Conservation (phyloP, 1,140 invertebrate species). For the Aporrectodea caliginosa region DNA sequence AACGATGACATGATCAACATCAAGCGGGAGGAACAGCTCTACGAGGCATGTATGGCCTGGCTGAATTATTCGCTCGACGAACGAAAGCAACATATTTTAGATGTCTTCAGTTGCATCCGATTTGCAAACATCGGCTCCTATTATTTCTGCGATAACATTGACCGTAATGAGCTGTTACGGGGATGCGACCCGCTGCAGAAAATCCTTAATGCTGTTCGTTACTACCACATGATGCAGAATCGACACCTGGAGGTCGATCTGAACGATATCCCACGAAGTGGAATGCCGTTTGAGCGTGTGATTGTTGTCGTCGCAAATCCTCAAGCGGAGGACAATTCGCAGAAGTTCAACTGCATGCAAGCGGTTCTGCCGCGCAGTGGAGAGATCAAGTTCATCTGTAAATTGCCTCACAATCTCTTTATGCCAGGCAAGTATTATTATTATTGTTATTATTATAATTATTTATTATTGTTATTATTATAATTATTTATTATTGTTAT, state of each 20-base stretch:
- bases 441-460: not conserved
- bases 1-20: constrained; percentile 60
- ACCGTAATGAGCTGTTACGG: constrained; percentile 51
- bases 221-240: constrained; percentile 50
- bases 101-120: constrained; percentile 60
- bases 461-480: not conserved
- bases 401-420: constrained; percentile 51
- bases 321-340: constrained; percentile 47
- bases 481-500: constrained; percentile 9
- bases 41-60: constrained; percentile 60
- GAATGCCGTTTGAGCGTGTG: constrained; percentile 48
- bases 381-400: constrained; percentile 46
- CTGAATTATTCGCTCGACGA: constrained; percentile 53
- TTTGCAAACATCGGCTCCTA: constrained; percentile 62
- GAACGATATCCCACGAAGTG: constrained; percentile 48
- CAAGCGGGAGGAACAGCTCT: constrained; percentile 60
- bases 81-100: constrained; percentile 37
- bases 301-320: constrained; percentile 53
- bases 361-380: constrained; percentile 46
- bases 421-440: constrained; percentile 44
- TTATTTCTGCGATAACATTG: constrained; percentile 62
- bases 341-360: constrained; percentile 52
- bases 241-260: constrained; percentile 51
- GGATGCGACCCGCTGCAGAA: constrained; percentile 38
- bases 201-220: constrained; percentile 41